These are phyloP conservation scores for Lasioglossum calceatum DNA, from an alignment of 2,888 invertebrate species.

Conservation along the genomic window DNA sequence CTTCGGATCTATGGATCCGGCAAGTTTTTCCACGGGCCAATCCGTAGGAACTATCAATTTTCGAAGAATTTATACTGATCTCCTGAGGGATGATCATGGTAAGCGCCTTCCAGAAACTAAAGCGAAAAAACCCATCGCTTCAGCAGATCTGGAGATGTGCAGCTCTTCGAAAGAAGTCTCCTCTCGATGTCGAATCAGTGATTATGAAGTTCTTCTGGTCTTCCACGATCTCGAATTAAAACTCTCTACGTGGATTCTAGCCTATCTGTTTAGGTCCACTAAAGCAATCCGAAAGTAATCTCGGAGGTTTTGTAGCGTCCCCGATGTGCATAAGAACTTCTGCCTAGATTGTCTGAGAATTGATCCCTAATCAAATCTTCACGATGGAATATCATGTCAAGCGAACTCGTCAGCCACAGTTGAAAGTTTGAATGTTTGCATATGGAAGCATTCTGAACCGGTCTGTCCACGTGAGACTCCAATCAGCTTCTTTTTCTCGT, in stretches of 20 bases:
- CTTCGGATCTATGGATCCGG: slow-evolving; percentile 3
- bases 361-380: not conserved
- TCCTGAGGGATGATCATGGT: not conserved
- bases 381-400: too few species aligned
- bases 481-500: not conserved
- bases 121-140: not conserved
- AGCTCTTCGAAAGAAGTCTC: not conserved
- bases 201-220: not conserved
- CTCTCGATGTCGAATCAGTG: not conserved
- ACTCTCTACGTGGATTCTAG: not conserved
- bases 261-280: not conserved
- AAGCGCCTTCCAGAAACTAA: not conserved
- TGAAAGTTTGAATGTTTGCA: not conserved
- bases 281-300: not conserved
- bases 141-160: not conserved
- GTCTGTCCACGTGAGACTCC: not conserved
- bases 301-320: not conserved
- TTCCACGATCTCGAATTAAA: not conserved
- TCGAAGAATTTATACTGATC: slow-evolving; percentile 1
- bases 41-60: not conserved
- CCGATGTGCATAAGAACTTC: not conserved
- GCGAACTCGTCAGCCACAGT: too few species aligned
- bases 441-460: too few species aligned
- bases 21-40: not conserved
- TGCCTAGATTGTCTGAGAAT: not conserved